Percentiles rank a stretch among this genome's conserved stretches.
Evolutionary conservation across 2,797 vertebrate genomes (phyloP).

Genomic region (Phataginus tetradactyla): DNA sequence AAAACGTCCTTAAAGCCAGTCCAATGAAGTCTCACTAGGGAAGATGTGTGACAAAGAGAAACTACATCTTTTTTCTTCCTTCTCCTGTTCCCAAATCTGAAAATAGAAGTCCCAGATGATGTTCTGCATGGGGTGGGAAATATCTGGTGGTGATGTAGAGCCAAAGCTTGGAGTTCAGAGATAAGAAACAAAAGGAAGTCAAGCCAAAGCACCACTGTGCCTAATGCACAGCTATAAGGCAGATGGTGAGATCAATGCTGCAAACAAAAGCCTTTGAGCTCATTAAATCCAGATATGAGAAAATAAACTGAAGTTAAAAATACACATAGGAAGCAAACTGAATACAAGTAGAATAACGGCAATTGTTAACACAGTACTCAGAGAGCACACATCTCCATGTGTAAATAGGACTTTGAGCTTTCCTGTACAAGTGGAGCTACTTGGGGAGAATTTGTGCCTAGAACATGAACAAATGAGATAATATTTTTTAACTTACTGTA

Average conservation of each 20-base stretch:
- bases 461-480: not conserved
- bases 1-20: not conserved
- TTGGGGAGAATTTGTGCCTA: not conserved
- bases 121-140: not conserved
- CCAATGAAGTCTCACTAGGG: not conserved
- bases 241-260: not conserved
- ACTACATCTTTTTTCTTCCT: not conserved
- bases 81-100: not conserved
- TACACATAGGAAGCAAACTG: not conserved
- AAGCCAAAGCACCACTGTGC: not conserved
- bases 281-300: not conserved
- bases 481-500: not conserved
- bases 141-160: not conserved
- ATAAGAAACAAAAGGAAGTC: not conserved
- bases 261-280: not conserved
- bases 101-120: not conserved
- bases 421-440: not conserved
- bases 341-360: not conserved
- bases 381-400: fast-evolving
- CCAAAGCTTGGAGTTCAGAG: not conserved
- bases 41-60: not conserved
- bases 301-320: not conserved
- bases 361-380: not conserved
- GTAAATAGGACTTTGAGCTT: not conserved
- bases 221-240: not conserved